Percentiles rank a stretch among this genome's conserved stretches.
phyloP scores from a whole-genome alignment of 1,140 invertebrate genomes.

The Drosophila sp. region DNA sequence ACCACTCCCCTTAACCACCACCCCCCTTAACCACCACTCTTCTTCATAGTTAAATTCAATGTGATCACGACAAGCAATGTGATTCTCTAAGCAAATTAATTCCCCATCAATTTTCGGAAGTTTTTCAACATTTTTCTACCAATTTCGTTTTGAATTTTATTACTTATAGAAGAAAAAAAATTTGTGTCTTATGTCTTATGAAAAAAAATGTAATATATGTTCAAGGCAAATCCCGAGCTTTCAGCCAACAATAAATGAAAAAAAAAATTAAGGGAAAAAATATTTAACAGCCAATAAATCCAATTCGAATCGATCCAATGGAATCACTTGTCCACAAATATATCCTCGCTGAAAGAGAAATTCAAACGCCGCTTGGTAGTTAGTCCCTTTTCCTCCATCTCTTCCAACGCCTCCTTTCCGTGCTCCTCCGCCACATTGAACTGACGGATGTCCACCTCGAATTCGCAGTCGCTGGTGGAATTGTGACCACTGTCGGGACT shows the following conservation, averaged over 20 bases:
- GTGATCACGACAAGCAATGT: no score
- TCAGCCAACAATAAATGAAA: slow-evolving; percentile 32
- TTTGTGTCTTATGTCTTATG: slow-evolving; percentile 17
- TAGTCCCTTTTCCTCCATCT: slow-evolving; percentile 31
- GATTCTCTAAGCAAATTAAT: not conserved
- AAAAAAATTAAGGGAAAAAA: slow-evolving; percentile 32
- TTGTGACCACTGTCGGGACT: slow-evolving; percentile 80
- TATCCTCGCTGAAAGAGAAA: slow-evolving; percentile 69
- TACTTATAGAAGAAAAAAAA: slow-evolving; percentile 37
- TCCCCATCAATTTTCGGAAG: not conserved
- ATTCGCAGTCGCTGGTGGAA: slow-evolving; percentile 60
- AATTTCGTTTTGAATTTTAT: slow-evolving; percentile 27
- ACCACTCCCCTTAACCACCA: no score
- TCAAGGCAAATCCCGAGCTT: slow-evolving; percentile 49
- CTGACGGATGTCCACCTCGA: slow-evolving; percentile 38
- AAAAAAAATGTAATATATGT: slow-evolving; percentile 1
- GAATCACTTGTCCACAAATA: slow-evolving; percentile 46
- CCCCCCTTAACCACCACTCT: no score
- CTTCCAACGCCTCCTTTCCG: not conserved
- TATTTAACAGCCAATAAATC: slow-evolving; percentile 32
- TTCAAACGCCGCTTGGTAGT: slow-evolving; percentile 69
- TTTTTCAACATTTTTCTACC: not conserved
- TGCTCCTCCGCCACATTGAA: slow-evolving; percentile 10
- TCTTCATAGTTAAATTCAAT: no score
- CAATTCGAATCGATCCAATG: not conserved